Conservation (phyloP, 2,113 vertebrate genomes). For the Triplophysa siluroides region DNA sequence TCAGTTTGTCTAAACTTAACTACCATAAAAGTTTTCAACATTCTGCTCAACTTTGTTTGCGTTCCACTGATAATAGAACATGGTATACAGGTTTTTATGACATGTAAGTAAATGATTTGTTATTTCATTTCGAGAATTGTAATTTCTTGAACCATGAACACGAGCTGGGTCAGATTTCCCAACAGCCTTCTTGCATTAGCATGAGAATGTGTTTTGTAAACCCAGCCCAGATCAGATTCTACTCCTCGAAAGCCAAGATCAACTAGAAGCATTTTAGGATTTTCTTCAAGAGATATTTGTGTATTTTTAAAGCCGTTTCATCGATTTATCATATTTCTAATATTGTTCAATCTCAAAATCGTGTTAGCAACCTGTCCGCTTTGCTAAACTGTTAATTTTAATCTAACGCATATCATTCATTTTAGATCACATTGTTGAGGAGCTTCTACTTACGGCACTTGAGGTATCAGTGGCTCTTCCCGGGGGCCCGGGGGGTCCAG, state of each 20-base stretch:
- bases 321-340: neutral
- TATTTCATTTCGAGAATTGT: neutral
- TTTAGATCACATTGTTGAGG: neutral
- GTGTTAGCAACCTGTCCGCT: neutral
- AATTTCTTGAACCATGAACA: neutral
- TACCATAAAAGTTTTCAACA: no score
- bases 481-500: constrained; percentile 87
- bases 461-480: constrained; percentile 73
- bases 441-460: constrained; percentile 75
- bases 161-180: neutral
- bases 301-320: no score
- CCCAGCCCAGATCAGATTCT: neutral
- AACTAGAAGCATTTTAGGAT: neutral
- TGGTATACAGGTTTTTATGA: no score
- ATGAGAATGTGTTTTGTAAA: neutral
- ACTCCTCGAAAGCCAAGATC: neutral
- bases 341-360: neutral
- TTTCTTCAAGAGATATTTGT: neutral
- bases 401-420: neutral
- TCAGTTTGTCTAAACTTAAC: no score
- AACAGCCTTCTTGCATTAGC: neutral
- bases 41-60: no score
- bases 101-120: no score
- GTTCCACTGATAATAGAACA: no score
- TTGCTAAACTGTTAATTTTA: neutral